phyloP scores from a whole-genome alignment of 1,140 invertebrate species.

The Drosophila mayri region DNA sequence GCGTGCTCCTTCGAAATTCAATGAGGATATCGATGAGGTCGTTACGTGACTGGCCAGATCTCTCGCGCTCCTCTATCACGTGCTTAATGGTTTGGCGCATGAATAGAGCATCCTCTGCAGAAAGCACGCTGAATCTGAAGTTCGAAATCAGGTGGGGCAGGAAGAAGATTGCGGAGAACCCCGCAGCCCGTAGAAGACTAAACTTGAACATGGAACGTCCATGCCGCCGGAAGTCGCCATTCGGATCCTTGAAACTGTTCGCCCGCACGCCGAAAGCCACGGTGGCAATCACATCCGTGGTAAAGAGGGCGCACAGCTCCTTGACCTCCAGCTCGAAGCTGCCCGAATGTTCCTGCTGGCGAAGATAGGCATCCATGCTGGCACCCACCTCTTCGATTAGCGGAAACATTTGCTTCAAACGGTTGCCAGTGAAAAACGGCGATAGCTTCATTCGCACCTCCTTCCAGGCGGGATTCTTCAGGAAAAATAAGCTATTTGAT shows the following conservation, averaged over 20 bases:
- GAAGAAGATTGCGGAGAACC: conserved; percentile 85
- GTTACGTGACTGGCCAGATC: conserved; percentile 66
- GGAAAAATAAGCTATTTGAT: conserved; percentile 72
- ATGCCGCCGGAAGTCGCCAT: conserved; percentile 85
- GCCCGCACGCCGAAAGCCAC: conserved; percentile 87
- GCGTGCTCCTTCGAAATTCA: conserved; percentile 64
- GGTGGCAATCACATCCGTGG: conserved; percentile 87
- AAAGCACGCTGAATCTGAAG: conserved; percentile 70
- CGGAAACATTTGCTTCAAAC: conserved; percentile 86
- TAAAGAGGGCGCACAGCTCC: conserved; percentile 86
- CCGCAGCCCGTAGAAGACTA: conserved; percentile 86
- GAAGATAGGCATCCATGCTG: conserved; percentile 65
- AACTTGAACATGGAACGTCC: conserved; percentile 86
- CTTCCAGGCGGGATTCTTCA: conserved; percentile 85
- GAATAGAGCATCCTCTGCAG: conserved; percentile 60
- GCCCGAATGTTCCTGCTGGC: conserved; percentile 44
- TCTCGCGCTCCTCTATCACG: conserved; percentile 78
- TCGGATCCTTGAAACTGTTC: conserved; percentile 85
- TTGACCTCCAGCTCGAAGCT: conserved; percentile 81
- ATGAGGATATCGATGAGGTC: conserved; percentile 85
- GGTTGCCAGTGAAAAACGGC: conserved; percentile 86
- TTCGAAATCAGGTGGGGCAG: conserved; percentile 76
- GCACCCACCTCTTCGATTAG: conserved; percentile 84
- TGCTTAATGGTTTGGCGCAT: conserved; percentile 83
- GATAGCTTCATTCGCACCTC: conserved; percentile 86